phyloP scores from a whole-genome alignment of 2,888 invertebrate species.

The Pseudococcus longispinus region DNA sequence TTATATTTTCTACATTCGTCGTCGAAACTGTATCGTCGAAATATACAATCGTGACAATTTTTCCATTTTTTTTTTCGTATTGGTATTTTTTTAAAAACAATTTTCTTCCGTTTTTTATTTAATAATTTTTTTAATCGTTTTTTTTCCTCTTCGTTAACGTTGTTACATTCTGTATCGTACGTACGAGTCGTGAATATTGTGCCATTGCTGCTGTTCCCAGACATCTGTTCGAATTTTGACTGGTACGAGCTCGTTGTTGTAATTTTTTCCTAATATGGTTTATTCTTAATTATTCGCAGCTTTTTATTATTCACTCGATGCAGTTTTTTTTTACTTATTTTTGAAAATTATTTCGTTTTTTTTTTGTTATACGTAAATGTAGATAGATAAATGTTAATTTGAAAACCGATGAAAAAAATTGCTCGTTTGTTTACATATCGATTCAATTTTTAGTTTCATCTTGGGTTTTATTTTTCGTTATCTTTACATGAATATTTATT shows the following conservation, averaged over 20 bases:
- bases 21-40: not conserved
- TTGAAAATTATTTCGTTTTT: not conserved
- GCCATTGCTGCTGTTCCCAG: not conserved
- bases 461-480: not conserved
- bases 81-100: not conserved
- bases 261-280: not conserved
- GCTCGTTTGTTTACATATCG: not conserved
- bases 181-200: not conserved
- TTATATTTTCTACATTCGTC: constrained; percentile 4
- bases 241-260: not conserved
- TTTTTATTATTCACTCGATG: not conserved
- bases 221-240: not conserved
- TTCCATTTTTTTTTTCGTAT: not conserved
- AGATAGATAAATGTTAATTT: too few relatives aligned
- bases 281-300: not conserved
- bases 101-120: not conserved
- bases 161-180: not conserved
- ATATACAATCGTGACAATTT: not conserved
- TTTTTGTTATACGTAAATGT: too few relatives aligned
- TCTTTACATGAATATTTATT: not conserved
- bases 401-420: too few relatives aligned
- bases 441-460: not conserved
- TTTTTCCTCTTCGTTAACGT: not conserved
- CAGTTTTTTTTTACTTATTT: not conserved
- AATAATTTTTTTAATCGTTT: not conserved